Base-by-base conservation (phyloP, 2,113 vertebrate species). In the Ciconia maguari region DNA sequence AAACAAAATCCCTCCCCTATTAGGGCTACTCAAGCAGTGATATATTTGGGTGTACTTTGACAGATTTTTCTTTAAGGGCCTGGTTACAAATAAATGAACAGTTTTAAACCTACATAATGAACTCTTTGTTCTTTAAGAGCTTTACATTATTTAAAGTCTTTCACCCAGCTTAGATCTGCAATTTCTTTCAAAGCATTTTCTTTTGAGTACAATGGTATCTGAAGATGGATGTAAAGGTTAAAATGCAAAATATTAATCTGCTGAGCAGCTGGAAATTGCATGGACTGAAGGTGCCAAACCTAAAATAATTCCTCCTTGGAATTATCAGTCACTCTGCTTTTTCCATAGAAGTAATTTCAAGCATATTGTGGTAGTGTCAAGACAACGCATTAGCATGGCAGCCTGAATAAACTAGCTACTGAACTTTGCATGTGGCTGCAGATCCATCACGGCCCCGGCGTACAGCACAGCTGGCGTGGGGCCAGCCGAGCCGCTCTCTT, bases 91-190 rank as follows among this genome's bases (percentile, higher is more conserved):
- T 42, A 96, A 92, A 87, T 82, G 80, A 91, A 65, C 29, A 52
- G 72, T 64, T 94, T 96, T 92, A 93, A 87, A 92, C 41, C 55
- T 68, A 87, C 41, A 26, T 91, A 93, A 94, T 92, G 83, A 94
- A 69, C 65, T 36, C 69, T 88, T 66, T 89, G 94, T 79, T 89
- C 80, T 92, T 83, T 76, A 90, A 75, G 52, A 79, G 20, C 65
- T 92, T 92, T 87, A 82, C 72, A 68, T 96, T 95, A 86, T 91
- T 92, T 83, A 64, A 87, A 90, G 49, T 32, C 83, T 51, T 89
- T 89, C 62, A 87, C 4, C 22, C n/a, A 54, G 34, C 61, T 92
- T 85, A 89, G 55, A 54, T 94, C 64, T 79, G 85, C 80, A 87
- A 44, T 55, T 82, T 77, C 61, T 83, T 96, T 74, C 64, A n/a